Evolutionary conservation across 1,140 invertebrate genomes (phyloP), one percentile per base, ranked within the genome.

Genomic region (Drosophila lowei): DNA sequence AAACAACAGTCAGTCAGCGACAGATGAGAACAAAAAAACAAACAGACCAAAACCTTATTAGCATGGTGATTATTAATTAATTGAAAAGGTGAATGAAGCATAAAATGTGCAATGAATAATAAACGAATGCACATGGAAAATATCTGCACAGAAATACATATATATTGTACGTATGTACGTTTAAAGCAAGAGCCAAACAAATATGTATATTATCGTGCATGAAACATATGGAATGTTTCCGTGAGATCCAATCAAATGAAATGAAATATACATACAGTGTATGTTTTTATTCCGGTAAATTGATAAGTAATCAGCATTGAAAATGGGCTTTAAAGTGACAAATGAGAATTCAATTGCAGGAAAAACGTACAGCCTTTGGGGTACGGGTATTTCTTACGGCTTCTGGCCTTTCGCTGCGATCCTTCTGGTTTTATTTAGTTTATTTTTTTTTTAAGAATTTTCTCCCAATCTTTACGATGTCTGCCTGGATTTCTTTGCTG

Each of bases 81-180:
- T 86, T 86, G 78, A 75, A 86, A 80, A 81, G 78, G 56, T 86
- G 81, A 88, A 86, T 88, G 83, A 86, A 88, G 83, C 83, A 78
- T 86, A 70, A 88, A 86, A 86, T 86, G 81, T 85, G 81, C 81
- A 85, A 86, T 85, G 81, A 81, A 86, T 88, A 85, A 88, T 88
- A 64, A 67, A 58, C 50, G 48, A 43, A 18, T 30, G 38, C 49
- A 47, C 15, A 49, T 38, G 34, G 34, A 13, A 38, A 13, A 38
- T 38, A 11, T 38, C 11, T 38, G 34, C 34, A 62, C 63, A 56
- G 41, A 57, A 43, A 61, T 44, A 52, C 61, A 56, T 30, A 79
- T 57, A 56, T 15, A 63, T 38, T 9, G 5, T 52, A 52, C 9
- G 3, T n/a, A 62, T 18, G 8, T n/a, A 6, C 6, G 8, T 5